Base-by-base conservation (phyloP, 2,888 invertebrate species). In the Drosophila rubida region DNA sequence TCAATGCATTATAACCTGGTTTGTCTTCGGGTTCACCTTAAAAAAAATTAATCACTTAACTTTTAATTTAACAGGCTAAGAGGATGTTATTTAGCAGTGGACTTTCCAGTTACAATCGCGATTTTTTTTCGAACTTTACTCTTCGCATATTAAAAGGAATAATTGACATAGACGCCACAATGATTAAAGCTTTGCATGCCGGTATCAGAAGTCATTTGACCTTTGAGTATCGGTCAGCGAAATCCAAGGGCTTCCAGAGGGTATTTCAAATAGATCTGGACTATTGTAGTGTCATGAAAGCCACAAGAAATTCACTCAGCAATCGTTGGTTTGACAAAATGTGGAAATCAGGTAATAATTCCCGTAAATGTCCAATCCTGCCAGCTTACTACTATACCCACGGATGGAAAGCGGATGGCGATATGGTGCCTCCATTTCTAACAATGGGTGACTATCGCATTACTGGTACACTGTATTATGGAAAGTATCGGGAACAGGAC, bases 281-380 rank as follows among this genome's bases (percentile, higher is more conserved):
- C 58, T 58, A 50, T 9, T 58, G 50, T 42, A 16, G 3, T 16
- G 9, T 49, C 11, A 2, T 35, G 0, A 41, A 16, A 6, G 22
- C 7, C 2, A 41, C 22, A 2, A 30, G 4, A 0, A 42, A 42
- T 5, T 27, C 58, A 4, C 13, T 49, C 0, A 8, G 3, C 1
- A 22, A 14, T 14, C 58, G 58, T 9, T 58, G 58, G 58, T 25
- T 27, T 11, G 14, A 11, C 1, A 58, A 50, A n/a, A 49, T 58
- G 30, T 1, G 16, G 4, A 42, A 49, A 13, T 32, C 2, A 8
- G 6, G 58, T 5, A 58, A 58, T 22, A 41, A 19, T 42, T 16
- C 41, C 11, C 23, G 41, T 2, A 4, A 8, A 14, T 58, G 58
- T 8, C 58, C 58, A 8, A 9, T 58, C 13, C 3, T 0, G 5